Evolutionary conservation across 1,140 invertebrate genomes (phyloP), one percentile per base, ranked within the genome.

Genomic region (Hirudo medicinalis): DNA sequence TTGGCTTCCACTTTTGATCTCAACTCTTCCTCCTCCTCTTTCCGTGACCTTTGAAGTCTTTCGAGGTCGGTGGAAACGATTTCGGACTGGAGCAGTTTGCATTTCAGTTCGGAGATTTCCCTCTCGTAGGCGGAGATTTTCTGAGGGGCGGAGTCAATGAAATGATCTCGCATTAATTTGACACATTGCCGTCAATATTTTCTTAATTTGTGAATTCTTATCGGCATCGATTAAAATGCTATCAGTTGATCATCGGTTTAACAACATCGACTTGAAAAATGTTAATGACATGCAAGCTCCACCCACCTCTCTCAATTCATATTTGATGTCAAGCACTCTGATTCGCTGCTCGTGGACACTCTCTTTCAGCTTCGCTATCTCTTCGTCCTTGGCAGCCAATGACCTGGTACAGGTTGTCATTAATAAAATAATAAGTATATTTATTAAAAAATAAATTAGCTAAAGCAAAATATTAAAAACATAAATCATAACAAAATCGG

Each of bases 51-150:
- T 40, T 53, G 22, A 40, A 71, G 22, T n/a, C 29, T 43, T 71
- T 88, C 85, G 0, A 85, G 83, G 1, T 85, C 80, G 75, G 89
- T 88, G n/a, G 85, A 80, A 76, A 88, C 86, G 4, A 88, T 80
- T 13, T 84, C 76, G 0, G 86, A 81, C 73, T 88, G 86, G 71
- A 87, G 84, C 73, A 88, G 86, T 76, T 89, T 88, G 9, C 87
- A 78, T 76, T 88, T 85, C 5, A 85, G 83, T 76, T 89, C 86
- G 0, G 85, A 84, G 0, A 89, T 75, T 76, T 89, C 87, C 74
- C 87, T 88, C 66, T 78, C 75, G 20, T n/a, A 70, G 15, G 29
- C 54, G 15, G 49, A 69, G 29, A 69, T 71, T 72, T 76, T 76
- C 78, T 79, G 73, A 54, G 71, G 71, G 57, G 66, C 40, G 43